These are phyloP conservation scores for Sussaba pulchella DNA, from an alignment of 2,888 invertebrate species.

Conservation along the genomic window DNA sequence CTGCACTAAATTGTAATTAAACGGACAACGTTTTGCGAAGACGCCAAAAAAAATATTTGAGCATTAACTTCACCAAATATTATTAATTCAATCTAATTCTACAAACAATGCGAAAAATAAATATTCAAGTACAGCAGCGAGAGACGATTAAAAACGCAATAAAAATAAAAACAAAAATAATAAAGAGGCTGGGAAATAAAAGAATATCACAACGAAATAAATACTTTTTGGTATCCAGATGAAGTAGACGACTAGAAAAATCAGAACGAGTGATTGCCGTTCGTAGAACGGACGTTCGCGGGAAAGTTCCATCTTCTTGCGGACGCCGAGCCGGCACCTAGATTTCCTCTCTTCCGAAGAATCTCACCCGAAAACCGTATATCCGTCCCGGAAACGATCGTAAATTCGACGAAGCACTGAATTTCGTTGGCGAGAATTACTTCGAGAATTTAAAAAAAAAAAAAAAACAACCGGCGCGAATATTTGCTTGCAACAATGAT, in stretches of 20 bases:
- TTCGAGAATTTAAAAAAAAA: no score
- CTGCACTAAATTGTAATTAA: no score
- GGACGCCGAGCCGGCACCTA: constrained; percentile 19
- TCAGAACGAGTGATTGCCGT: not conserved
- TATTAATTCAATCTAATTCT: no score
- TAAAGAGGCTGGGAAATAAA: not conserved
- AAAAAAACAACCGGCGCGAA: not conserved
- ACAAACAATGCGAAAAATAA: no score
- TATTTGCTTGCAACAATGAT: not conserved
- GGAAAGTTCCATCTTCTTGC: constrained; percentile 57
- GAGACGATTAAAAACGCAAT: not conserved
- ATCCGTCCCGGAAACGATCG: no score
- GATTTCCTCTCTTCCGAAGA: not conserved
- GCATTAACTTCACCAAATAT: no score
- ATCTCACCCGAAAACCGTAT: no score
- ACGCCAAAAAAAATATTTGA: no score
- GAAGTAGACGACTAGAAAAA: constrained; percentile 29
- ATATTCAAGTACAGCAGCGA: no score
- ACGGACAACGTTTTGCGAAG: no score
- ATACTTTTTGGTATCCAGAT: constrained; percentile 62
- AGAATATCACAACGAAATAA: constrained; percentile 23
- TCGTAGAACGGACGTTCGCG: constrained; percentile 38
- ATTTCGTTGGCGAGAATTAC: no score
- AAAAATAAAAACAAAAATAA: not conserved
- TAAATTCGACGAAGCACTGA: no score